A percentile compares a stretch with the other conserved stretches of the same genome.
phyloP scores from a whole-genome alignment of 2,113 vertebrate species.

The Perccottus glenii region DNA sequence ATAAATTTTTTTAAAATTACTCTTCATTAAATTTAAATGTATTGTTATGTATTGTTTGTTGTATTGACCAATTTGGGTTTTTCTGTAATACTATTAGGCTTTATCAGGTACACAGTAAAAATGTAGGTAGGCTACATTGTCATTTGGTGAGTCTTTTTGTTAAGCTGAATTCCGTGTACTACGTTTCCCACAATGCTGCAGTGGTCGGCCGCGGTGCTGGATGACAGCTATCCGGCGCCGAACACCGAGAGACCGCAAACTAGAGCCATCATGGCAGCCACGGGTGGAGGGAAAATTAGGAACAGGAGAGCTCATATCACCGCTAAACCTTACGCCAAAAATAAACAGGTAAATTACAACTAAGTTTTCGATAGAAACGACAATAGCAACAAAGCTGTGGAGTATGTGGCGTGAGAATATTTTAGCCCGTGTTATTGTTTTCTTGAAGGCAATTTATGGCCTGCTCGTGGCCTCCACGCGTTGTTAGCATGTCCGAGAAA shows the following conservation, averaged over 20 bases:
- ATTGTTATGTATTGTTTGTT: too few relatives aligned
- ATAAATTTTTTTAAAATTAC: too few relatives aligned
- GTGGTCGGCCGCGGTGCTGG: conserved; percentile 54
- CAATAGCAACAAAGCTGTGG: not conserved
- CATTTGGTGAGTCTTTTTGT: too few relatives aligned
- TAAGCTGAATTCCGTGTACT: conserved; percentile 46
- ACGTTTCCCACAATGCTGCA: conserved; percentile 69
- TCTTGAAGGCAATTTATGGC: conserved; percentile 75
- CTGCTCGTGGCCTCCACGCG: conserved; percentile 80
- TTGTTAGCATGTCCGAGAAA: conserved; percentile 60
- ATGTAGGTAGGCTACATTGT: too few relatives aligned
- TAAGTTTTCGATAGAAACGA: not conserved
- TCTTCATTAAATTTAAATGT: too few relatives aligned
- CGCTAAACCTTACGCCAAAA: conserved; percentile 85
- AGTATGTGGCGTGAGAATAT: not conserved
- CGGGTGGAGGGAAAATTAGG: conserved; percentile 90
- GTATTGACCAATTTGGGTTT: too few relatives aligned
- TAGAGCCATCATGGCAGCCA: conserved; percentile 80
- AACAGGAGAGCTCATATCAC: conserved; percentile 85
- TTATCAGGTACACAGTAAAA: too few relatives aligned
- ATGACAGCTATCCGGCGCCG: conserved; percentile 82
- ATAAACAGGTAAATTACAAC: conserved; percentile 82
- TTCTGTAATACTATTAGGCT: not conserved
- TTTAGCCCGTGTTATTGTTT: conserved; percentile 66
- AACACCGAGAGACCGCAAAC: conserved; percentile 72